Evolutionary conservation across 2,113 vertebrate genomes (phyloP), one percentile per base, ranked within the genome.

Genomic region (Onychostoma macrolepis): DNA sequence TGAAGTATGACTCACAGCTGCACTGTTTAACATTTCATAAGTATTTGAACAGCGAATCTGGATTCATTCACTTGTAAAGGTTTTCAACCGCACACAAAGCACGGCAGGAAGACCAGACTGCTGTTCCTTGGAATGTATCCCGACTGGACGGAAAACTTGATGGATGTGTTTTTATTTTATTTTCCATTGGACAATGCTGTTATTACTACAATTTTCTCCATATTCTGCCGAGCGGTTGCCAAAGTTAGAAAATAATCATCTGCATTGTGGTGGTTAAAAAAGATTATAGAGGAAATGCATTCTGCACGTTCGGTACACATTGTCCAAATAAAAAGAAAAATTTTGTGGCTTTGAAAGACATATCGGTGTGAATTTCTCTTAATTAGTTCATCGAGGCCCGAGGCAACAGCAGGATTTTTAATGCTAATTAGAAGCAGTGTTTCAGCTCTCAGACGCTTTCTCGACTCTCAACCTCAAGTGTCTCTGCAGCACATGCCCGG

Each of bases 1-100:
- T 84, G 83, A 84, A 84, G 83, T 56, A 84, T 72, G 83, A 84
- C 33, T 84, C 83, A 74, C 30, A n/a, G 69, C 83, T 58, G 69
- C 30, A 74, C 48, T 84, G 69, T 74, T 84, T 74, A 74, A 84
- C 69, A 74, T 84, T 84, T 84, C 81, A 71, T 24, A 83, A 69
- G 61, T 82, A 58, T 45, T 82, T 67, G 41, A 45, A 24, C 38
- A 33, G 8, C 21, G 17, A 36, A 83, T 71, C 65, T 83, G 81
- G 69, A 74, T 41, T 74, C 50, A 28, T 74, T 84, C 69, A 53
- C 43, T 74, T 10, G 30, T 56, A 10, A 24, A 33, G 11, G 17
- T 28, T 83, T 83, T 71, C 5, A 43, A 8, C 11, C 8, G 33
- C 56, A 41, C 33, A n/a, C 11, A 63, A 12, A 43, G 30, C 36